A percentile compares a stretch with the other conserved stretches of the same genome.
These are phyloP conservation scores for Clusia tigrina DNA, from an alignment of 2,888 invertebrate genomes.

Conservation along the genomic window DNA sequence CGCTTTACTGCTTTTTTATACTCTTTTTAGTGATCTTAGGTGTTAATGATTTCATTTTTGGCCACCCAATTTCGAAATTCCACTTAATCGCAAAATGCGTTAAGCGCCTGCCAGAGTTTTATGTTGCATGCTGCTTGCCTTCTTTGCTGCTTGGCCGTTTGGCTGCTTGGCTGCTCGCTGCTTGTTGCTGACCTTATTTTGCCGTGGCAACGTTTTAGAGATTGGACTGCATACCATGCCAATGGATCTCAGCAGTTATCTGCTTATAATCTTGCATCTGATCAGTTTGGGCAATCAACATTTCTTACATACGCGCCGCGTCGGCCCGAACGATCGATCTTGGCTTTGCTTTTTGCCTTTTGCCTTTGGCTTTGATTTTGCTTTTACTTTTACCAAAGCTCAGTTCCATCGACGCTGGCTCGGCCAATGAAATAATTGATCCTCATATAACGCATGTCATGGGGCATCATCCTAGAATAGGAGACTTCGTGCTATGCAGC, in stretches of 20 bases:
- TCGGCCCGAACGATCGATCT: too few relatives aligned
- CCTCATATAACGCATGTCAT: too few relatives aligned
- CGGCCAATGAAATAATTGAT: too few relatives aligned
- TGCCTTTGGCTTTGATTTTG: too few relatives aligned
- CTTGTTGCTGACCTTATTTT: constrained; percentile 20
- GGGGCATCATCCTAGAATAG: too few relatives aligned
- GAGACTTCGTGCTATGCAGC: too few relatives aligned
- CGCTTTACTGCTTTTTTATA: constrained; percentile 5
- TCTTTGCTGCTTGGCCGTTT: too few relatives aligned
- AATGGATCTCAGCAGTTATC: background rate
- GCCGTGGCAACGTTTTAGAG: background rate
- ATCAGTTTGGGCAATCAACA: background rate
- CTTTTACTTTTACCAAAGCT: too few relatives aligned
- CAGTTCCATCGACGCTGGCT: too few relatives aligned
- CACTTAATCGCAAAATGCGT: constrained; percentile 35
- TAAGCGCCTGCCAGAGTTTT: constrained; percentile 38
- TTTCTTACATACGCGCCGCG: background rate
- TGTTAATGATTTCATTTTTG: constrained; percentile 65
- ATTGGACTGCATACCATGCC: background rate
- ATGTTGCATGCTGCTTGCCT: constrained; percentile 13
- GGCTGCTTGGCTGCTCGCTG: background rate
- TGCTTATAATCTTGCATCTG: background rate
- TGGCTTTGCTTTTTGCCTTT: too few relatives aligned
- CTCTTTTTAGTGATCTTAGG: constrained; percentile 54
- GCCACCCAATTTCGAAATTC: constrained; percentile 59